phyloP scores from a whole-genome alignment of 2,888 invertebrate genomes.

The Bimastos eiseni region DNA sequence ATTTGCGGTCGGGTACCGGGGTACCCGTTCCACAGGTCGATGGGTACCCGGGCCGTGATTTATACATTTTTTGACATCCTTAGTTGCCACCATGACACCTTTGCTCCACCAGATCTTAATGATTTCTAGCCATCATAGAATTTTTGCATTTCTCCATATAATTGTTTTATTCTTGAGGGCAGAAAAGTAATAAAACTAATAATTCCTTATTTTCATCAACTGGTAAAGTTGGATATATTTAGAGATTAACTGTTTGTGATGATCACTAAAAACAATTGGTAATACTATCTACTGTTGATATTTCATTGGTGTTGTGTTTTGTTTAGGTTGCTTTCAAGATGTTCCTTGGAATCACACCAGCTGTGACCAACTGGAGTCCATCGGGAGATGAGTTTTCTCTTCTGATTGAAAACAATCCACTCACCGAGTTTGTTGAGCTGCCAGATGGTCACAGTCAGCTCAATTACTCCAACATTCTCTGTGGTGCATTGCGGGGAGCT shows the following conservation, averaged over 20 bases:
- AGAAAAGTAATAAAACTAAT: too few relatives aligned
- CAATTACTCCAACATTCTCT: slow-evolving; percentile 88
- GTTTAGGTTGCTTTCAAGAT: slow-evolving; percentile 71
- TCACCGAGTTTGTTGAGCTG: slow-evolving; percentile 95
- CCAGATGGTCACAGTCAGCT: slow-evolving; percentile 79
- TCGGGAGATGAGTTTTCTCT: slow-evolving; percentile 95
- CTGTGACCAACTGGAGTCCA: slow-evolving; percentile 90
- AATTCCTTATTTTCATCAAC: too few relatives aligned
- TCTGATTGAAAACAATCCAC: slow-evolving; percentile 89
- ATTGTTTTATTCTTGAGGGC: too few relatives aligned
- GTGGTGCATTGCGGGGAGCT: slow-evolving; percentile 84
- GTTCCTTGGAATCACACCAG: slow-evolving; percentile 88
- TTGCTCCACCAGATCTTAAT: too few relatives aligned
- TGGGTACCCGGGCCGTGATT: too few relatives aligned
- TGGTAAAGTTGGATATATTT: not conserved
- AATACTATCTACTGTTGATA: not conserved
- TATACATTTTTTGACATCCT: too few relatives aligned
- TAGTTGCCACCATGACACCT: too few relatives aligned
- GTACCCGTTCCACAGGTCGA: too few relatives aligned
- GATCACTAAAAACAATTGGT: not conserved
- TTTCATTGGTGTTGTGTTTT: slow-evolving; percentile 10
- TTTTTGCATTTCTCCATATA: too few relatives aligned
- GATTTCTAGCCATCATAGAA: too few relatives aligned
- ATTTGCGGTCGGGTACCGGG: too few relatives aligned
- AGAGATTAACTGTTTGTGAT: too few relatives aligned